Base-by-base conservation (phyloP, 1,140 invertebrate genomes). In the Papilio aristodemus region DNA sequence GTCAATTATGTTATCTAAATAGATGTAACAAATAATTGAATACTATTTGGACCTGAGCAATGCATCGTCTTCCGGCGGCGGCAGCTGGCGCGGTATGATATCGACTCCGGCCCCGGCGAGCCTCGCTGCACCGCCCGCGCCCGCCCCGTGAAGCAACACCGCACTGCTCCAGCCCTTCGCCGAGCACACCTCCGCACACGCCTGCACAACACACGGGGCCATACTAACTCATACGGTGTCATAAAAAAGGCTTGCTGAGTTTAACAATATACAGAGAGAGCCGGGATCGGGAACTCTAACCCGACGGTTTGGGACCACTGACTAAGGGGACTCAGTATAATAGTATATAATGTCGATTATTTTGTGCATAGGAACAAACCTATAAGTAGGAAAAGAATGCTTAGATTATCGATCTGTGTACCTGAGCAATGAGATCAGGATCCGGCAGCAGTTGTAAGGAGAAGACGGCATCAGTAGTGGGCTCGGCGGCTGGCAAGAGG, bases 1-100 rank as follows among this genome's bases (percentile, higher is more conserved):
- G n/a, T n/a, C n/a, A n/a, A n/a, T n/a, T n/a, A n/a, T n/a, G n/a
- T n/a, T 43, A 22, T 11, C 38, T 41, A 41, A 41, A 41, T 3
- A 41, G 9, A 4, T 2, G 9, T 41, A 13, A 4, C 39, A 41
- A 41, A 41, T 41, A 19, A n/a, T n/a, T n/a, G n/a, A n/a, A n/a
- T n/a, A n/a, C n/a, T n/a, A n/a, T n/a, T n/a, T n/a, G n/a, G n/a
- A 87, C 81, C 84, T 79, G 46, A 87, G 84, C 36, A 83, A 77
- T 22, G 81, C 81, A 57, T 79, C 76, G 39, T 88, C 86, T 7
- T 59, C 57, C 17, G 68, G 63, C 17, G 83, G 78, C 17, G 86
- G 86, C 68, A 87, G 73, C 54, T 73, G 81, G 37, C 85, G 78
- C 37, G 77, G 69, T 41, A 71, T 59, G 11, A 83, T 72, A 10